phyloP scores from a whole-genome alignment of 2,113 vertebrate genomes.

The Oreochromis niloticus region DNA sequence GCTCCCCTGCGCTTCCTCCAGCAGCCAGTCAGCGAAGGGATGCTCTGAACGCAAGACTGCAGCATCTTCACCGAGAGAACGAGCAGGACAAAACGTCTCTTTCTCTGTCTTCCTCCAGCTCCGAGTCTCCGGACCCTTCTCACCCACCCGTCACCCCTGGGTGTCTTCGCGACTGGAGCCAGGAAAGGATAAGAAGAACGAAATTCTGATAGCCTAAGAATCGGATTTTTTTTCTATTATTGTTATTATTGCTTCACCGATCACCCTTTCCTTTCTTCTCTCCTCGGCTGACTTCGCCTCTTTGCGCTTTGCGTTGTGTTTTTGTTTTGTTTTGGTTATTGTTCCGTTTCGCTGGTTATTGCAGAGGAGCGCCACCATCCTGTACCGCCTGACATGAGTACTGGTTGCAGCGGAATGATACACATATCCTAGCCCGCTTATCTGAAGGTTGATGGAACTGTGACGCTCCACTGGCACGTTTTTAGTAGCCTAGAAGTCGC shows the following conservation, averaged over 20 bases:
- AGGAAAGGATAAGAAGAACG: conserved; percentile 38
- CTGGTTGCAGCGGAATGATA: conserved; percentile 62
- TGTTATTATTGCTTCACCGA: conserved; percentile 18
- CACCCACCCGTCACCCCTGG: conserved; percentile 29
- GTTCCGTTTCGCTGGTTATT: conserved; percentile 28
- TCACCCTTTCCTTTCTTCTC: background rate
- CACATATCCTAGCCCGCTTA: conserved; percentile 35
- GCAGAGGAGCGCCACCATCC: conserved; percentile 66
- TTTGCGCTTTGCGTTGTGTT: conserved; percentile 22
- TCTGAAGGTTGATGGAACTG: conserved; percentile 52
- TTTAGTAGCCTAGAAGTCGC: conserved; percentile 9
- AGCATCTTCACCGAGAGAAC: conserved; percentile 73
- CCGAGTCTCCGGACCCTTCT: conserved; percentile 43
- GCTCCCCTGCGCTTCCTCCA: conserved; percentile 62
- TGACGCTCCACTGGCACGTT: conserved; percentile 38
- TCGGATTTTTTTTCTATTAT: conserved; percentile 23
- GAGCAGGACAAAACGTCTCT: conserved; percentile 52
- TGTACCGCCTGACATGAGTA: conserved; percentile 53
- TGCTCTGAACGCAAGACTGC: conserved; percentile 77
- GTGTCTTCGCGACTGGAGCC: conserved; percentile 51
- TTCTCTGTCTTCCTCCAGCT: conserved; percentile 47
- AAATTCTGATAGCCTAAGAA: background rate
- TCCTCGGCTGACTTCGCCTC: conserved; percentile 31
- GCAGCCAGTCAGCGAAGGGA: conserved; percentile 73
- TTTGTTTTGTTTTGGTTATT: conserved; percentile 34